A percentile compares a stretch with the other conserved stretches of the same genome.
Evolutionary conservation across 1,140 invertebrate genomes (phyloP).

Genomic region (Formica exsecta): DNA sequence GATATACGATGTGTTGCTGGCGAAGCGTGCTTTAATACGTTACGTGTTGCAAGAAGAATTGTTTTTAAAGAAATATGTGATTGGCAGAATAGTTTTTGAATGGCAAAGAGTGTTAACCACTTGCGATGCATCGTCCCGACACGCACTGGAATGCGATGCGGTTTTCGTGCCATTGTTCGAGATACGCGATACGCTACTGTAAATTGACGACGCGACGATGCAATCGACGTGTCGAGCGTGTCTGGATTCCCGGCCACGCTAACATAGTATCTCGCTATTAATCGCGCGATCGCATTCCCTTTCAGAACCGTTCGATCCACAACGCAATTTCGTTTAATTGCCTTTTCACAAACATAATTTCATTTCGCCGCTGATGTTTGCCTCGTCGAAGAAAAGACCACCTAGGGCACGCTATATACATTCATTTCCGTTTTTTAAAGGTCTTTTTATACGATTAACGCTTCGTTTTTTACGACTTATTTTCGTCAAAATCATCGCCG

Average conservation of each 20-base stretch:
- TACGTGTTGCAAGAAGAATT: background rate
- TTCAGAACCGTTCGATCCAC: background rate
- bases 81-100: slow-evolving; percentile 23
- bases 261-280: slow-evolving; percentile 31
- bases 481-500: background rate
- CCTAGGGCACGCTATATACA: background rate
- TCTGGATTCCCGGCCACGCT: slow-evolving; percentile 53
- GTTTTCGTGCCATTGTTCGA: slow-evolving; percentile 52
- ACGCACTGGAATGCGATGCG: slow-evolving; percentile 41
- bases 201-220: slow-evolving; percentile 52
- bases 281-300: slow-evolving; percentile 27
- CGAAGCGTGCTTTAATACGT: background rate
- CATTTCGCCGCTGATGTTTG: slow-evolving; percentile 6
- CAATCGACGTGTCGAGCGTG: slow-evolving; percentile 34
- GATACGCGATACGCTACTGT: slow-evolving; percentile 54
- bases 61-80: slow-evolving; percentile 9
- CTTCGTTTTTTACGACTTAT: background rate
- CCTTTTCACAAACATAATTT: slow-evolving; percentile 34
- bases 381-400: background rate
- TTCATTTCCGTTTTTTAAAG: background rate
- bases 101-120: slow-evolving; percentile 14
- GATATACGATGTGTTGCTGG: too few species aligned
- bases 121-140: slow-evolving; percentile 11
- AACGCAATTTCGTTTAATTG: slow-evolving; percentile 43
- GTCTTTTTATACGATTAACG: background rate